Evolutionary conservation across 2,888 invertebrate species (phyloP).

Genomic region (Cremastinae sp.): DNA sequence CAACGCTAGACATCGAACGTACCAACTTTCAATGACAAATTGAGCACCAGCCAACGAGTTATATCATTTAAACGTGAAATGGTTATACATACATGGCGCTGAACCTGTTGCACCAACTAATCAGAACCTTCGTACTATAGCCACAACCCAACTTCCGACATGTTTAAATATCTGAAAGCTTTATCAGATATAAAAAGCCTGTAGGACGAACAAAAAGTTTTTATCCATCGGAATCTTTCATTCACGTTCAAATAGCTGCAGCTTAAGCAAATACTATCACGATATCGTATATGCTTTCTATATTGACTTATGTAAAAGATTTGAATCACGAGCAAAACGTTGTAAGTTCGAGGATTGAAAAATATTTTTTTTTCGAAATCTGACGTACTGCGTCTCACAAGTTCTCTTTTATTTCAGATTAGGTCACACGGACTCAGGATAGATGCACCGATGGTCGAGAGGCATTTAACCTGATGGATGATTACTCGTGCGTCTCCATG

Average conservation of each 20-base stretch:
- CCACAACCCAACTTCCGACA: constrained; percentile 14
- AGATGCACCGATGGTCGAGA: constrained; percentile 8
- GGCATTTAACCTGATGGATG: constrained; percentile 36
- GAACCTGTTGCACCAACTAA: constrained; percentile 72
- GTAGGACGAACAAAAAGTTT: constrained; percentile 28
- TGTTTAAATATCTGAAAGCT: constrained; percentile 33
- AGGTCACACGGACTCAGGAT: constrained; percentile 6
- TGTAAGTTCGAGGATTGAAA: too few species aligned
- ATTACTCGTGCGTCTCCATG: constrained; percentile 36
- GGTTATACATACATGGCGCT: constrained; percentile 63
- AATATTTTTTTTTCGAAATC: too few species aligned
- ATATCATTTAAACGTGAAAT: constrained; percentile 64
- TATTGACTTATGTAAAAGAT: too few species aligned
- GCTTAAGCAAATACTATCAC: too few species aligned
- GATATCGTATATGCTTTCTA: too few species aligned
- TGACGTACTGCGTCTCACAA: background rate
- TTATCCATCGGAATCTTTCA: constrained; percentile 34
- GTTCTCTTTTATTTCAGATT: constrained; percentile 14
- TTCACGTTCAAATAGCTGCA: too few species aligned
- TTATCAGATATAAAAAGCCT: constrained; percentile 16
- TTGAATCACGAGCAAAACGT: too few species aligned
- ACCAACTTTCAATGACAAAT: constrained; percentile 43
- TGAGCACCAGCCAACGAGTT: constrained; percentile 40
- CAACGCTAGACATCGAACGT: constrained; percentile 22
- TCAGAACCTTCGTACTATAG: constrained; percentile 34